Evolutionary conservation across 2,113 vertebrate species (phyloP).

Genomic region (Eulacestoma nigropectus): DNA sequence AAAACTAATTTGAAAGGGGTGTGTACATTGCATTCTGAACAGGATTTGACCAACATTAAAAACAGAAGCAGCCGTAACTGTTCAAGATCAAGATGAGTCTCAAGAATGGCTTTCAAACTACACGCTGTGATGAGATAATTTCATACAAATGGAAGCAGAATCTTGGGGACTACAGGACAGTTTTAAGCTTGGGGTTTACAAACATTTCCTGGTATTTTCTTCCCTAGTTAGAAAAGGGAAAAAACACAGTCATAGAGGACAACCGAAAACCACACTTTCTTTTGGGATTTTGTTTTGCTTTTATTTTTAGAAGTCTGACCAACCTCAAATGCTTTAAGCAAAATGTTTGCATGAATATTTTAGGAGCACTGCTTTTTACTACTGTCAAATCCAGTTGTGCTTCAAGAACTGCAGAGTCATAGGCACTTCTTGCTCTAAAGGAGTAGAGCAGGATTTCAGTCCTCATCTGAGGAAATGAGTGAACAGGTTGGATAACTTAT

Average conservation of each 20-base stretch:
- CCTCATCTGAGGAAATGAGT: neutral
- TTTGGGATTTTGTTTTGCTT: neutral
- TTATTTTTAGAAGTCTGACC: neutral
- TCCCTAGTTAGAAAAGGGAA: neutral
- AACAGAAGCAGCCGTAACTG: neutral
- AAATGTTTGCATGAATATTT: constrained; percentile 9
- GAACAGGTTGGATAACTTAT: constrained; percentile 1
- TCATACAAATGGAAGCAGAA: neutral
- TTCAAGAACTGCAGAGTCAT: constrained; percentile 14
- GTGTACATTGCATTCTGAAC: neutral
- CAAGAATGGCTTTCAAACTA: neutral
- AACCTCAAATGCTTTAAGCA: neutral
- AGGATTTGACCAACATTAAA: neutral
- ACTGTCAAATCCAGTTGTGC: neutral
- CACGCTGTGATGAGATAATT: neutral
- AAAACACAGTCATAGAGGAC: neutral
- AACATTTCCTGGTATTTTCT: neutral
- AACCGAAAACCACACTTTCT: neutral
- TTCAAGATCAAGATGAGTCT: neutral
- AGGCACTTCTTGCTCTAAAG: neutral
- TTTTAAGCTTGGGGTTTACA: neutral
- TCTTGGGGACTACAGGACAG: neutral
- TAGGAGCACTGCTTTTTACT: neutral
- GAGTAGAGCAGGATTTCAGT: constrained; percentile 34
- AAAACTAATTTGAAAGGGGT: neutral